Evolutionary conservation across 1,140 invertebrate genomes (phyloP).

Genomic region (Drosophila ironensis): DNA sequence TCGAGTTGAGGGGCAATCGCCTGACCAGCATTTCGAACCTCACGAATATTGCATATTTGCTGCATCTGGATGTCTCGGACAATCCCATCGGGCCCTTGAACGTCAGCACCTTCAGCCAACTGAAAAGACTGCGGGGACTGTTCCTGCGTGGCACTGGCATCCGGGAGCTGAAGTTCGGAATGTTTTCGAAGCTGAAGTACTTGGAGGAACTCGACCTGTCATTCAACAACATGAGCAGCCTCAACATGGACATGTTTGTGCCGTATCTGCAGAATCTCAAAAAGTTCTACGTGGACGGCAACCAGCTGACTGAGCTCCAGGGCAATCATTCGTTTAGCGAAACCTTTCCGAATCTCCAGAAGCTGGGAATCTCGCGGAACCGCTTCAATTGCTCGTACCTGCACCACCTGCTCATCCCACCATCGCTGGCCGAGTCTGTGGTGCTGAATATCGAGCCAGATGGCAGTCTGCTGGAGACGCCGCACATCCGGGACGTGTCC

Average conservation of each 20-base stretch:
- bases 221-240: slow-evolving; percentile 69
- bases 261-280: slow-evolving; percentile 70
- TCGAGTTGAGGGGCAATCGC: slow-evolving; percentile 58
- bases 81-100: slow-evolving; percentile 71
- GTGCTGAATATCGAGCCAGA: slow-evolving; percentile 70
- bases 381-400: slow-evolving; percentile 78
- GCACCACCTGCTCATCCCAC: slow-evolving; percentile 63
- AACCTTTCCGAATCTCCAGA: slow-evolving; percentile 63
- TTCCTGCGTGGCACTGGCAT: slow-evolving; percentile 61
- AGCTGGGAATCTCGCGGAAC: slow-evolving; percentile 69
- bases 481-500: slow-evolving; percentile 74
- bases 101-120: slow-evolving; percentile 67
- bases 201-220: slow-evolving; percentile 73
- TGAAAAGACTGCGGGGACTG: slow-evolving; percentile 58
- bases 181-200: slow-evolving; percentile 72
- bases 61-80: slow-evolving; percentile 63
- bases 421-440: slow-evolving; percentile 49
- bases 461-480: slow-evolving; percentile 47
- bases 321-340: slow-evolving; percentile 60
- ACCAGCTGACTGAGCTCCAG: slow-evolving; percentile 61
- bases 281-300: slow-evolving; percentile 72
- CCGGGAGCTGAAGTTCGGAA: slow-evolving; percentile 62
- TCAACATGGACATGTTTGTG: slow-evolving; percentile 78
- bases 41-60: slow-evolving; percentile 55
- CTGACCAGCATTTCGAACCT: slow-evolving; percentile 64